phyloP scores from a whole-genome alignment of 2,797 vertebrate genomes.

The Peromyscus aztecus region DNA sequence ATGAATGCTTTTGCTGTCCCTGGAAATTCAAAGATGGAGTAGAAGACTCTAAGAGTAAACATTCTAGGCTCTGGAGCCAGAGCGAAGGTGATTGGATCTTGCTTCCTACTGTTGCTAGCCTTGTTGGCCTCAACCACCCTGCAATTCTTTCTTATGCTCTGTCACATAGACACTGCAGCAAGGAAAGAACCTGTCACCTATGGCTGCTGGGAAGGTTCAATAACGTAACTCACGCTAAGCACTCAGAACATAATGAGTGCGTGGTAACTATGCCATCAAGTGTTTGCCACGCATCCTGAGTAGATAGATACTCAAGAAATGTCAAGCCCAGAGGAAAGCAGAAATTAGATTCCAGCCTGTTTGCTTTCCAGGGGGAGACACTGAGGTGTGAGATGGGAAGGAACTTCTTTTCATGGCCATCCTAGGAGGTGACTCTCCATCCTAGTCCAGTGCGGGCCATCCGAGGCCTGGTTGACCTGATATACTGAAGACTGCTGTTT shows the following conservation, averaged over 20 bases:
- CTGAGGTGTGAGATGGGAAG: background rate
- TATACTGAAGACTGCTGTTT: background rate
- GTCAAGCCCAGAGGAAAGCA: background rate
- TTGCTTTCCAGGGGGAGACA: background rate
- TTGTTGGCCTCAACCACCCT: background rate
- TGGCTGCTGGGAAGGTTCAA: background rate
- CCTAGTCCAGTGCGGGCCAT: background rate
- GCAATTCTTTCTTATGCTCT: background rate
- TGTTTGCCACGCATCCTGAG: background rate
- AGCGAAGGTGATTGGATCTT: background rate
- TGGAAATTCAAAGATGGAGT: background rate
- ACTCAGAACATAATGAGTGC: background rate
- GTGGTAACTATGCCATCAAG: background rate
- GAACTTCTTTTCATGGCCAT: background rate
- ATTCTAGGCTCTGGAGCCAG: background rate
- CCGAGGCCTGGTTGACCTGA: background rate
- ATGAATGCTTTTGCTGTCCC: background rate
- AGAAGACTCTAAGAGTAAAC: background rate
- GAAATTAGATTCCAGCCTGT: background rate
- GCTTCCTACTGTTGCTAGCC: background rate
- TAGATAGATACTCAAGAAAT: slow-evolving; percentile 18
- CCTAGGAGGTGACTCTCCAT: background rate
- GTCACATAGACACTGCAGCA: background rate
- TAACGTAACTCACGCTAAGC: background rate
- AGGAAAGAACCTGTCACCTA: background rate